These are phyloP conservation scores for Sturmia bella DNA, from an alignment of 2,888 invertebrate genomes.

Conservation along the genomic window DNA sequence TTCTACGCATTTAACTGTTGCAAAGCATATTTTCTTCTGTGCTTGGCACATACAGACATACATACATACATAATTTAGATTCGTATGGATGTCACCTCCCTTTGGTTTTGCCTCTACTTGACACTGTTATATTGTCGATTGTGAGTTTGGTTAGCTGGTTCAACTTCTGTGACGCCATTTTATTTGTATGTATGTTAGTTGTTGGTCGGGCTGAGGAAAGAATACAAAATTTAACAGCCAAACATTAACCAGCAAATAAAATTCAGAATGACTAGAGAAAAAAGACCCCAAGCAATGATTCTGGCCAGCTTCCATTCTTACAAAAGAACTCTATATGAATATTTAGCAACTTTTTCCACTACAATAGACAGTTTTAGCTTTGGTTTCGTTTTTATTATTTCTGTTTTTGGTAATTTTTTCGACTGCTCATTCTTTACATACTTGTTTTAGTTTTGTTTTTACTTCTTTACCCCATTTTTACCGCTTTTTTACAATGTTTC, in stretches of 20 bases:
- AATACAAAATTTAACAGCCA: slow-evolving; percentile 27
- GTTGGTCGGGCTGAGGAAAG: slow-evolving; percentile 35
- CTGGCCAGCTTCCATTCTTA: slow-evolving; percentile 62
- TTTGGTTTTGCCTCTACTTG: slow-evolving; percentile 26
- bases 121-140: slow-evolving; percentile 49
- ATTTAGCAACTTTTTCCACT: slow-evolving; percentile 68
- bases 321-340: slow-evolving; percentile 66
- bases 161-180: slow-evolving; percentile 60
- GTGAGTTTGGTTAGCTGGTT: slow-evolving; percentile 35
- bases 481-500: slow-evolving; percentile 49
- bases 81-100: no score
- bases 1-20: no score
- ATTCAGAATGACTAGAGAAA: slow-evolving; percentile 11
- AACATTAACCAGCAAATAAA: slow-evolving; percentile 46
- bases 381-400: slow-evolving; percentile 54
- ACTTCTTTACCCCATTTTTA: slow-evolving; percentile 13
- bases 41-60: no score
- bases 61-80: no score
- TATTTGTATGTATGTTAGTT: slow-evolving; percentile 61
- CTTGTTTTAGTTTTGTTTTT: slow-evolving; percentile 38
- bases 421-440: slow-evolving; percentile 39
- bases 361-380: slow-evolving; percentile 62
- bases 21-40: no score
- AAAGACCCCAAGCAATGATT: slow-evolving; percentile 61
- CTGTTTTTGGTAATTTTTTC: slow-evolving; percentile 9